Evolutionary conservation across 2,888 invertebrate species (phyloP), one percentile per base, ranked within the genome.

Genomic region (Trissolcus japonicus): DNA sequence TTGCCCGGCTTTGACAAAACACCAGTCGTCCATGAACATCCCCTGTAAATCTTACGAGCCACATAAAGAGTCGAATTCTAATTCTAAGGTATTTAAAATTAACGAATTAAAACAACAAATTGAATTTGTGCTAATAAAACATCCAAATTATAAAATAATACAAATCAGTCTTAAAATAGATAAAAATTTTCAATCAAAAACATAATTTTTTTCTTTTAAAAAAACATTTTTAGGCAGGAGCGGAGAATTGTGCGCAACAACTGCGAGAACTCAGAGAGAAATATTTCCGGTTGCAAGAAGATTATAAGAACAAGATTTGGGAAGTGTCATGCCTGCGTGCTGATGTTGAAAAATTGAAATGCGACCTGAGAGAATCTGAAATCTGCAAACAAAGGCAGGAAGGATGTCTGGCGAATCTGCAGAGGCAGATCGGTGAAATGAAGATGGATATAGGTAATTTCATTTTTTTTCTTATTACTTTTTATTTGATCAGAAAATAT

Each of bases 291-390:
- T 91, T 93, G 0, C 93, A 93, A 86, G 93, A 93, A 80, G 93
- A 92, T 83, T 94, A 92, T 84, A 94, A 93, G 81, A 91, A 90
- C 0, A 94, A 94, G 90, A 89, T 94, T 11, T 91, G 92, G 6
- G 94, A 94, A 90, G 93, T 94, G 66, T 90, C 91, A 1, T 89
- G 90, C 56, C 83, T 92, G 35, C 84, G 92, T 73, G 88, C 91
- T 0, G 91, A 92, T 50, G 88, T 90, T 11, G 91, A 91, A 25
- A 90, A 90, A 79, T 80, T 91, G 25, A 91, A 90, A 76, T 87
- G 88, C 29, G 87, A 84, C n/a, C 81, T 86, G 0, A 89, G 89
- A 40, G 89, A 90, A 48, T 88, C 79, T 79, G 90, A 84, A 82
- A 90, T 83, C 67, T 87, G 81, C 78, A 92, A 91, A 78, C 92